phyloP scores from a whole-genome alignment of 2,888 invertebrate species.

The Cantharis nigra region DNA sequence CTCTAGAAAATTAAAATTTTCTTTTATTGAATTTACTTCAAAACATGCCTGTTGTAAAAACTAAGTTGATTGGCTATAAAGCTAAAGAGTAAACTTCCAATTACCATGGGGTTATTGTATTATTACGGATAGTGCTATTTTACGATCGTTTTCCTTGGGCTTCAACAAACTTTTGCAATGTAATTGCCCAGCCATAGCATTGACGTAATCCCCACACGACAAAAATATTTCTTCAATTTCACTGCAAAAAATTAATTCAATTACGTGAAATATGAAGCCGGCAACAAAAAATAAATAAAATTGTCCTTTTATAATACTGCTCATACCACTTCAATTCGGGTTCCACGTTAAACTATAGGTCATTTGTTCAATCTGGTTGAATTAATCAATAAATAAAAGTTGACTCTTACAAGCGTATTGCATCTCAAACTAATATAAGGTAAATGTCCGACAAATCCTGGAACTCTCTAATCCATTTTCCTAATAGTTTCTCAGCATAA shows the following conservation, averaged over 20 bases:
- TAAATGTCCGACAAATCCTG: too few relatives aligned
- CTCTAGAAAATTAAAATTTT: not conserved
- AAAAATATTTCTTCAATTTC: not conserved
- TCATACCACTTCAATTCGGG: too few relatives aligned
- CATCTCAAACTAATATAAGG: too few relatives aligned
- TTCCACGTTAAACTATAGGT: too few relatives aligned
- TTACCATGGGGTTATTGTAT: not conserved
- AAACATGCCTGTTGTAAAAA: not conserved
- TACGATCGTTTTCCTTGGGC: not conserved
- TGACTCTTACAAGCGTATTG: too few relatives aligned
- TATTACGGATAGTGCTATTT: not conserved
- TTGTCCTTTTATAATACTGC: too few relatives aligned
- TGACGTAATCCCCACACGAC: not conserved
- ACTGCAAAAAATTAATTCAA: not conserved
- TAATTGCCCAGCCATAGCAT: not conserved
- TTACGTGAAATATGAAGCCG: not conserved
- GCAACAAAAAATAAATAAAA: too few relatives aligned
- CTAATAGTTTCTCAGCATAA: too few relatives aligned
- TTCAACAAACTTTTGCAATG: not conserved
- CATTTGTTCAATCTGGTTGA: too few relatives aligned
- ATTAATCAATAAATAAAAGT: too few relatives aligned
- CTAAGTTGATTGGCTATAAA: not conserved
- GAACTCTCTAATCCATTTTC: too few relatives aligned
- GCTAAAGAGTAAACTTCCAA: not conserved
- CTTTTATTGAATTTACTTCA: too few relatives aligned